phyloP scores from a whole-genome alignment of 2,888 invertebrate species.

The Leptopilina drosophilae region DNA sequence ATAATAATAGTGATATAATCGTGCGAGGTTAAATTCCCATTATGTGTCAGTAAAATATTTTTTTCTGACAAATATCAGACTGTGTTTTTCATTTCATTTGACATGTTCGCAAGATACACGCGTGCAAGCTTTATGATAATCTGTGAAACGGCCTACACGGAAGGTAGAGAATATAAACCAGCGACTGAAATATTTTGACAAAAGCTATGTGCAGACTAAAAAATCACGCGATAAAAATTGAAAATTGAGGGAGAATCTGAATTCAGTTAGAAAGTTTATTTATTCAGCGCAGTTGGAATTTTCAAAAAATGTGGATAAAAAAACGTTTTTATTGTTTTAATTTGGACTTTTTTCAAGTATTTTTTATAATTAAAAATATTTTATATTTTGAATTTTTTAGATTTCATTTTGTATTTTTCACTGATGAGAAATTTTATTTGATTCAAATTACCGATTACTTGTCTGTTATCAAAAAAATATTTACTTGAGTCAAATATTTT shows the following conservation, averaged over 20 bases:
- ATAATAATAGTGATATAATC: slow-evolving; percentile 11
- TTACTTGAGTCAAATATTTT: too few species aligned
- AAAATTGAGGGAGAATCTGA: slow-evolving; percentile 6
- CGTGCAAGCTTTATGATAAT: slow-evolving; percentile 27
- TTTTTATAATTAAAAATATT: too few species aligned
- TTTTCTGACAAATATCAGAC: slow-evolving; percentile 33
- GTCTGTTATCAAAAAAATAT: too few species aligned
- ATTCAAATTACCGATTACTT: too few species aligned
- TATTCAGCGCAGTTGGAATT: not conserved
- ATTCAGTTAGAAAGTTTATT: slow-evolving; percentile 8
- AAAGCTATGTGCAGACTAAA: slow-evolving; percentile 1
- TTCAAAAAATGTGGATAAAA: not conserved
- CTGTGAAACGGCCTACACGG: slow-evolving; percentile 29
- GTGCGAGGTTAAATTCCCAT: slow-evolving; percentile 7
- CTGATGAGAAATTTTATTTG: too few species aligned
- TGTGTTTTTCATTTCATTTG: slow-evolving; percentile 34
- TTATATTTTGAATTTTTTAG: too few species aligned
- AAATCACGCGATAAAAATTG: slow-evolving; percentile 12
- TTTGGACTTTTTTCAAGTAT: too few species aligned
- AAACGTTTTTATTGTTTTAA: not conserved
- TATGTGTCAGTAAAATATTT: slow-evolving; percentile 28
- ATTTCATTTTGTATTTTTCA: too few species aligned
- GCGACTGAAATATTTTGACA: slow-evolving; percentile 30
- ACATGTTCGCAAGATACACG: slow-evolving; percentile 28
- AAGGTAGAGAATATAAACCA: slow-evolving; percentile 26